These are phyloP conservation scores for Lethrus apterus DNA, from an alignment of 1,140 invertebrate genomes.

Conservation along the genomic window DNA sequence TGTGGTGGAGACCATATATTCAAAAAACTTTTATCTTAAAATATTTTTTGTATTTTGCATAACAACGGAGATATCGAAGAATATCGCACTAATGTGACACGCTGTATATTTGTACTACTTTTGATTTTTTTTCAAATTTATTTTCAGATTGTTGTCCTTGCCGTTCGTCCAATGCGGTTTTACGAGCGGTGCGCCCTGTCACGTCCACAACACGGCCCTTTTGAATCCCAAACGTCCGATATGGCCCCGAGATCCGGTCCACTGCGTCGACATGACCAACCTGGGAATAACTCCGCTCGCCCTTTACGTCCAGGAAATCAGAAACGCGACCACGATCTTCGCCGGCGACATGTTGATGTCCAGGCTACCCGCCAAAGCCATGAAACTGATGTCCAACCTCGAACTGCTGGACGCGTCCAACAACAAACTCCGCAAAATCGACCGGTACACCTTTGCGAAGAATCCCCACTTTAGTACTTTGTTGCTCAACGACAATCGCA, in stretches of 20 bases:
- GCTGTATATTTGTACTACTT: no score
- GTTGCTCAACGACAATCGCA: constrained; percentile 24
- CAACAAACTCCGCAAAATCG: constrained; percentile 25
- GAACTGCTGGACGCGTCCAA: constrained; percentile 28
- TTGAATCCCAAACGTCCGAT: constrained; percentile 14
- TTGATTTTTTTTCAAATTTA: neutral
- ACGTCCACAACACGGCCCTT: constrained; percentile 25
- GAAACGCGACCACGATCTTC: constrained; percentile 28
- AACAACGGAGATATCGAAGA: no score
- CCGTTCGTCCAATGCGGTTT: constrained; percentile 12
- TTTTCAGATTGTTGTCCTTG: constrained; percentile 6
- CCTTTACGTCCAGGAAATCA: constrained; percentile 6
- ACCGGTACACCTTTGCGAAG: constrained; percentile 16
- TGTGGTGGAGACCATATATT: no score
- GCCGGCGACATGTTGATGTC: constrained; percentile 29
- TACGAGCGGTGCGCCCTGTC: constrained; percentile 20
- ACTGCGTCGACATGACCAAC: constrained; percentile 30
- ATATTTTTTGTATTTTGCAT: neutral
- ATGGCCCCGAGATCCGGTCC: constrained; percentile 15
- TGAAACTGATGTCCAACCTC: constrained; percentile 22
- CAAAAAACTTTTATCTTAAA: neutral
- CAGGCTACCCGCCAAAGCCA: constrained; percentile 20
- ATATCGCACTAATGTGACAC: no score
- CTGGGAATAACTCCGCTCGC: constrained; percentile 12
- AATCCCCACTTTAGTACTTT: constrained; percentile 26